Percentiles rank a stretch among this genome's conserved stretches.
Conservation (phyloP, 2,888 invertebrate species). For the Ectobius pallidus region DNA sequence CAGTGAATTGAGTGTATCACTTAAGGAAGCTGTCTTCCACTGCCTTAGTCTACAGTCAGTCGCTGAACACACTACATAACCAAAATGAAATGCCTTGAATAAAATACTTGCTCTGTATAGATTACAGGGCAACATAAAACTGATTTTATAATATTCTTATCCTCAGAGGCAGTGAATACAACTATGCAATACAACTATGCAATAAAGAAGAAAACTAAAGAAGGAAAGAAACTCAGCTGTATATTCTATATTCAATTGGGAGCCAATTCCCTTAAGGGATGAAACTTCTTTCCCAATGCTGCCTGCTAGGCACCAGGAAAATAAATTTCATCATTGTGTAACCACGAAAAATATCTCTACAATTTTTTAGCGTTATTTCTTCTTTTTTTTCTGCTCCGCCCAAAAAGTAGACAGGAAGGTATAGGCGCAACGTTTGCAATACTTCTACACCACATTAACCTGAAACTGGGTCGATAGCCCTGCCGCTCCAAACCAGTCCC, state of each 20-base stretch:
- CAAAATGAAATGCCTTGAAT: too few species aligned
- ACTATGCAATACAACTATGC: too few species aligned
- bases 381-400: not conserved
- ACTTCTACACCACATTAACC: not conserved
- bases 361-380: not conserved
- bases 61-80: too few species aligned
- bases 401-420: too few species aligned
- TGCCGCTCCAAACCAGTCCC: not conserved
- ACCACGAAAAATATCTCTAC: not conserved
- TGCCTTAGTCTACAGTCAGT: too few species aligned
- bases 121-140: too few species aligned
- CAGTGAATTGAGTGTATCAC: too few species aligned
- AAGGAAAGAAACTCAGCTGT: not conserved
- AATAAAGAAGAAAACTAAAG: too few species aligned
- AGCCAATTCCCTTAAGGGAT: not conserved
- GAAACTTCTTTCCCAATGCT: not conserved
- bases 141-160: too few species aligned
- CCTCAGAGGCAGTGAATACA: too few species aligned
- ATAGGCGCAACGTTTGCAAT: not conserved
- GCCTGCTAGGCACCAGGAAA: not conserved
- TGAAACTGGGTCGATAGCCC: not conserved
- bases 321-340: constrained; percentile 4
- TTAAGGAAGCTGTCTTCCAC: too few species aligned
- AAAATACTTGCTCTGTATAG: too few species aligned
- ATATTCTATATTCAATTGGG: not conserved